phyloP scores from a whole-genome alignment of 2,113 vertebrate genomes.

The Ptilorrhoa leucosticta region DNA sequence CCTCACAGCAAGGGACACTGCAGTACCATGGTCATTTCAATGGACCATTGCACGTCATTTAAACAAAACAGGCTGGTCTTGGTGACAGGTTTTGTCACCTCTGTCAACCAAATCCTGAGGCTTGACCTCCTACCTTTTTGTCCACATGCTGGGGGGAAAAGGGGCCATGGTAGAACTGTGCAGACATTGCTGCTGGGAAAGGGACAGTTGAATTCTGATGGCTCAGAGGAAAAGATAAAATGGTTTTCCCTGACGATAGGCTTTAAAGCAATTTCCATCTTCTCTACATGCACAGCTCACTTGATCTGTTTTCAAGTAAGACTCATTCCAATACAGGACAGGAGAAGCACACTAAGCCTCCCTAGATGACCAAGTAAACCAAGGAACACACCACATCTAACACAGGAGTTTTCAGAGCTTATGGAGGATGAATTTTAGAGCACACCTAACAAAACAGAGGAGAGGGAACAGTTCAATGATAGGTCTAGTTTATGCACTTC shows the following conservation, averaged over 20 bases:
- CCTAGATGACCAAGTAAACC: not conserved
- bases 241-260: not conserved
- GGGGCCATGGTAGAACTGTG: not conserved
- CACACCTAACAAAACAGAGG: not conserved
- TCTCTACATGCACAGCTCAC: not conserved
- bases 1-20: fast-evolving
- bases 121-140: not conserved
- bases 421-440: not conserved
- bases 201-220: not conserved
- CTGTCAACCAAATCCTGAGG: not conserved
- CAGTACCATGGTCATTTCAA: not conserved
- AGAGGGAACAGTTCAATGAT: not conserved
- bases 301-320: not conserved
- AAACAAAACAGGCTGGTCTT: not conserved
- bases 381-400: not conserved
- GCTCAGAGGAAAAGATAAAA: not conserved
- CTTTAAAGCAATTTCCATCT: not conserved
- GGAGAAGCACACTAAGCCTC: not conserved
- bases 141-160: not conserved
- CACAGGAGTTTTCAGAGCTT: not conserved
- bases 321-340: not conserved
- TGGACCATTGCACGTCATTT: not conserved
- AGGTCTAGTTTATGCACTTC: not conserved
- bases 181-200: not conserved
- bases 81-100: not conserved